Evolutionary conservation across 2,888 invertebrate genomes (phyloP), one percentile per base, ranked within the genome.

Genomic region (Limenitis camilla): DNA sequence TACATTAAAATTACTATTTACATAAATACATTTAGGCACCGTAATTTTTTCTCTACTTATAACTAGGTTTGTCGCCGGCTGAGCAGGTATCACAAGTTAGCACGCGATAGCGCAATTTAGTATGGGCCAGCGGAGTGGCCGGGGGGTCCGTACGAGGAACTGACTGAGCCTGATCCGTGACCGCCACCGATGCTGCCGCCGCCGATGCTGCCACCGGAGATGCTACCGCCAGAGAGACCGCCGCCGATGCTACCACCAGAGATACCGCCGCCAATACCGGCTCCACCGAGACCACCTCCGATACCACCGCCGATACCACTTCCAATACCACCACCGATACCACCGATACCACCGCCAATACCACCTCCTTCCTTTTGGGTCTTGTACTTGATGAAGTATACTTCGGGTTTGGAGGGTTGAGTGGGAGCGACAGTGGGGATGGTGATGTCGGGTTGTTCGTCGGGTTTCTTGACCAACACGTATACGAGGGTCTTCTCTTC

Each of bases 331-430:
- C n/a, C n/a, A n/a, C n/a, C n/a, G n/a, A n/a, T n/a, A 41, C 61
- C 63, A 61, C 71, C 64, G 58, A 66, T 59, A 44, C 64, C 61
- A 11, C 70, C 68, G 45, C 66, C 65, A 53, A 58, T 35, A 31
- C 59, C 63, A 58, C 81, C 81, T 60, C 81, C 73, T 52, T 88
- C 85, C 73, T 88, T 88, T 88, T 93, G 92, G 68, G 93, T 92
- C 90, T 92, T 93, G 90, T 94, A 94, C 66, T 92, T 91, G 91
- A 94, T 94, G 90, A 94, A 94, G 91, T 94, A 94, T 63, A 93
- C 94, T 80, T 94, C 93, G 64, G 94, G 93, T 80, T 94, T 94
- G 78, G 92, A 91, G 72, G 93, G 93, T 67, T 92, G 92, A 35
- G 93, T 93, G 55, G 93, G 93, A 7, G 91, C 90, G 44, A 88